Percentiles rank a stretch among this genome's conserved stretches.
Evolutionary conservation across 2,113 vertebrate species (phyloP).

Genomic region (Uropsilus gracilis): DNA sequence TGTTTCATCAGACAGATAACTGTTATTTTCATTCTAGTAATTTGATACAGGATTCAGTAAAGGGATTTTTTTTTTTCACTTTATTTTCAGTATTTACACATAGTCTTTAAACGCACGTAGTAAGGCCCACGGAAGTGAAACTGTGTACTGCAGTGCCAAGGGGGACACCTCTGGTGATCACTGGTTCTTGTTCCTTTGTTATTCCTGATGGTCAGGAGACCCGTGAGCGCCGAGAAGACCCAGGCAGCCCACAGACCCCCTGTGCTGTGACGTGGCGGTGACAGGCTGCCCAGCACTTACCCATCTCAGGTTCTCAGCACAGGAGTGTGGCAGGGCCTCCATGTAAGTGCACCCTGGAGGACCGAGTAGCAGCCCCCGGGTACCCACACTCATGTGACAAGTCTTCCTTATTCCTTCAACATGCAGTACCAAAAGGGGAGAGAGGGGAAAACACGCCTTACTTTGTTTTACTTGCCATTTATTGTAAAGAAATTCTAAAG

Average conservation of each 20-base stretch:
- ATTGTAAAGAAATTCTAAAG: slow-evolving; percentile 65
- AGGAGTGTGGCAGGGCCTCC: not conserved
- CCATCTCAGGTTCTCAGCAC: not conserved
- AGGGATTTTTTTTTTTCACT: slow-evolving; percentile 41
- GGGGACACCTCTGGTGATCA: not conserved
- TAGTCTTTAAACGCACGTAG: slow-evolving; percentile 29
- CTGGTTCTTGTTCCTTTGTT: slow-evolving; percentile 19
- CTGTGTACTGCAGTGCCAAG: not conserved
- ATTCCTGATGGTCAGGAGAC: not conserved
- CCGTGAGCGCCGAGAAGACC: not conserved
- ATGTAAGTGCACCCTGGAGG: not conserved
- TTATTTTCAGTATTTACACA: slow-evolving; percentile 48
- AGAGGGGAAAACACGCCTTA: slow-evolving; percentile 56
- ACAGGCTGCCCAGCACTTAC: not conserved
- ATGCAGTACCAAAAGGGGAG: not conserved
- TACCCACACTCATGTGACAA: slow-evolving; percentile 26
- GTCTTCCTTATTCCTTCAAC: slow-evolving; percentile 68
- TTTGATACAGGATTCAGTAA: slow-evolving; percentile 58
- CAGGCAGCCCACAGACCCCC: not conserved
- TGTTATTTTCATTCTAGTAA: slow-evolving; percentile 77
- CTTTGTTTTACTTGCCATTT: slow-evolving; percentile 61
- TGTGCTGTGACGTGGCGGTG: not conserved
- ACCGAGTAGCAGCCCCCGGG: not conserved
- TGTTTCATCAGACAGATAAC: slow-evolving; percentile 64
- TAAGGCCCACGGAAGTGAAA: not conserved